Base-by-base conservation (phyloP, 2,113 vertebrate species). In the Thamnaconus septentrionalis region DNA sequence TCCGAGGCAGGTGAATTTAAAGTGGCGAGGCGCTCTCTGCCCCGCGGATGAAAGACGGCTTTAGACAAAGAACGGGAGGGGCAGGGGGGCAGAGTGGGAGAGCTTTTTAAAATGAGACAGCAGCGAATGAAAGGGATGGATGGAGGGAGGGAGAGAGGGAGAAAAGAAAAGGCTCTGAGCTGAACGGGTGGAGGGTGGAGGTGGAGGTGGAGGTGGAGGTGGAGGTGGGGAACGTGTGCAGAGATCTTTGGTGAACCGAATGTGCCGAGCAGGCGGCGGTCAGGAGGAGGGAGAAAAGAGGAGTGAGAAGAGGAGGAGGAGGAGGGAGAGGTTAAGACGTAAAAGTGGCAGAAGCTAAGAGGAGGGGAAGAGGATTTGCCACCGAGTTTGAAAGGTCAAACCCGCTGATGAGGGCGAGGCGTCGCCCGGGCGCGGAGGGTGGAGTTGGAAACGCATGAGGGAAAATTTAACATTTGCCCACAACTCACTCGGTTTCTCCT, bases 1-100 rank as follows among this genome's bases (percentile, higher is more conserved):
- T 64, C 76, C 64, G 66, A 80, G 76, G 84, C 77, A 85, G 81
- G 79, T 85, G 87, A 87, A 87, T 85, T 85, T 80, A 87, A 85
- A 87, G 82, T 79, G 75, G 78, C 52, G 71, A 57, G 76, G 67
- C 71, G 42, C 82, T 83, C 71, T 74, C 75, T 87, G 83, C 75
- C 73, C 61, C 59, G 7, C 4, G 62, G 83, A 91, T 90, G 84
- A 90, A 89, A 91, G 87, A 64, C 73, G 68, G 81, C 80, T 87
- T 85, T 85, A 83, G 82, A 86, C 83, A 88, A 89, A 90, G 79
- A 82, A 73, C 59, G 69, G 76, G 18, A 31, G 18, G 18, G 18
- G 18, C 1, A 2, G 18, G 18, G 18, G 18, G 18, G 18, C 18
- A 2, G 53, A 50, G 41, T 8, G 53, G 49, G 55, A 61, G 65